Conservation (phyloP, 2,888 invertebrate genomes). For the Phyto melanocephala region DNA sequence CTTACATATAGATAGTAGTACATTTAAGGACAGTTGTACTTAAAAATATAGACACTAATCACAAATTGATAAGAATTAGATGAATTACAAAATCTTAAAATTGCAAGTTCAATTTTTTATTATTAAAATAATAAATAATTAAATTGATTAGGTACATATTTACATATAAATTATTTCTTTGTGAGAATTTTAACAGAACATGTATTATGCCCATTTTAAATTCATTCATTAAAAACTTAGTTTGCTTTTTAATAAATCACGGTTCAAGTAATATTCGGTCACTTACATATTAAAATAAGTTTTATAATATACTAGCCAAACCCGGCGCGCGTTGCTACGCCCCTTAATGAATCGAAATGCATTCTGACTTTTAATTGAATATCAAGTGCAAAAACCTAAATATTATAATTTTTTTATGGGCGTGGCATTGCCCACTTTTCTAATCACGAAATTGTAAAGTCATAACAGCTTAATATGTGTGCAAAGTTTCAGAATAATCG, state of each 20-base stretch:
- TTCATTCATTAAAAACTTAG: constrained; percentile 42
- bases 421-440: too few species aligned
- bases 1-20: not conserved
- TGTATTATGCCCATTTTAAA: constrained; percentile 20
- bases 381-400: too few species aligned
- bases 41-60: not conserved
- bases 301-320: too few species aligned
- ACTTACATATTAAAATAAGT: too few species aligned
- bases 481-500: too few species aligned
- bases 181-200: constrained; percentile 11
- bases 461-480: too few species aligned
- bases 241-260: not conserved
- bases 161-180: constrained; percentile 15
- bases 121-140: constrained; percentile 7
- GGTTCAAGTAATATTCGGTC: too few species aligned
- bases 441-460: too few species aligned
- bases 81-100: not conserved
- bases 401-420: too few species aligned
- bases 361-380: too few species aligned
- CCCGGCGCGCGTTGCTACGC: too few species aligned
- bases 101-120: constrained; percentile 2
- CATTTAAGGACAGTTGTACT: constrained; percentile 52
- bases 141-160: not conserved
- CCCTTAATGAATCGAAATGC: too few species aligned
- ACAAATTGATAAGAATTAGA: constrained; percentile 9